Evolutionary conservation across 2,797 vertebrate genomes (phyloP).

Genomic region (Notolabrus celidotus): DNA sequence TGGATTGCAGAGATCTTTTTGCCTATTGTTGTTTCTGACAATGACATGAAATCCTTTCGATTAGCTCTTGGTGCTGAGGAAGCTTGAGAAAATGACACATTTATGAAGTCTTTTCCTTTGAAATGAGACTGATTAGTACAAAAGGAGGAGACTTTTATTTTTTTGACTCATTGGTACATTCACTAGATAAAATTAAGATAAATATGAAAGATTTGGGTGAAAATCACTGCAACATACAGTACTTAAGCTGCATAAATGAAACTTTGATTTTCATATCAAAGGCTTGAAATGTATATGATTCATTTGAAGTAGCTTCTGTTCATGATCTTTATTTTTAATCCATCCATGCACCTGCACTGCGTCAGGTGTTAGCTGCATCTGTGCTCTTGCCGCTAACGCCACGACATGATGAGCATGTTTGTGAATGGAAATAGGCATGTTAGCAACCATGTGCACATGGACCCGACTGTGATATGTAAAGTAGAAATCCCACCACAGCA

Average conservation of each 20-base stretch:
- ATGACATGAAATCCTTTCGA: slow-evolving; percentile 52
- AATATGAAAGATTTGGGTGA: not conserved
- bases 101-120: not conserved
- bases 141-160: not conserved
- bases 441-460: slow-evolving; percentile 39
- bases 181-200: slow-evolving; percentile 6
- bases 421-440: slow-evolving; percentile 47
- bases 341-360: slow-evolving; percentile 41
- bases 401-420: slow-evolving; percentile 31
- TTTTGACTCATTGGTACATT: slow-evolving; percentile 6
- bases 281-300: not conserved
- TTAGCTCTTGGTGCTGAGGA: slow-evolving; percentile 30
- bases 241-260: slow-evolving; percentile 5
- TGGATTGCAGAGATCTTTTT: slow-evolving; percentile 50
- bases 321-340: slow-evolving; percentile 33
- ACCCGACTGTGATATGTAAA: slow-evolving; percentile 55
- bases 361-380: slow-evolving; percentile 52
- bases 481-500: slow-evolving; percentile 48
- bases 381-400: slow-evolving; percentile 39
- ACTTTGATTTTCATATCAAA: not conserved
- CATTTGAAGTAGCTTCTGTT: slow-evolving; percentile 33
- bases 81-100: slow-evolving; percentile 28
- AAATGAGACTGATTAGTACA: slow-evolving; percentile 7
- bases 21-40: slow-evolving; percentile 60
- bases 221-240: not conserved